Evolutionary conservation across 2,113 vertebrate species (phyloP).

Genomic region (Mobula birostris): DNA sequence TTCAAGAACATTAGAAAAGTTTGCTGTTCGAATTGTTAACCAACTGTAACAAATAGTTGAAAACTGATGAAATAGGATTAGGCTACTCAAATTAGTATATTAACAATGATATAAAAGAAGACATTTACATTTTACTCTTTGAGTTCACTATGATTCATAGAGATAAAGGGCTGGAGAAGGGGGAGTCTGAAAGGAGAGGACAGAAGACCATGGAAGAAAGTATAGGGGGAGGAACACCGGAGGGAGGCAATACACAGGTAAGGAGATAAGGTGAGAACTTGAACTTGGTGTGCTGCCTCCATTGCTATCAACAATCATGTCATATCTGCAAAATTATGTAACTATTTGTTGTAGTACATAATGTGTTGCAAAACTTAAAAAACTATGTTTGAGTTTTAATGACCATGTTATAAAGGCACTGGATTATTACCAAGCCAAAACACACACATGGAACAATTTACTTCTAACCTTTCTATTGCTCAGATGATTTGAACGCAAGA

Average conservation of each 20-base stretch:
- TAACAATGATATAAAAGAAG: background rate
- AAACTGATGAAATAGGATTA: background rate
- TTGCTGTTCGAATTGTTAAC: background rate
- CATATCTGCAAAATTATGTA: background rate
- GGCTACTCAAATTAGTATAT: background rate
- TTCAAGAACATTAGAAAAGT: constrained; percentile 3
- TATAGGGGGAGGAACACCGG: no score
- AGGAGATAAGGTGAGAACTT: no score
- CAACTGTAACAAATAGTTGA: background rate
- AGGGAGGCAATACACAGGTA: no score
- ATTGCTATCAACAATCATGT: no score
- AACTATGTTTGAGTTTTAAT: background rate
- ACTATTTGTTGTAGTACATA: background rate
- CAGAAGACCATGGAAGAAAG: no score
- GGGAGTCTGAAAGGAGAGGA: no score
- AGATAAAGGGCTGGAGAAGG: no score
- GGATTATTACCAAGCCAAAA: background rate
- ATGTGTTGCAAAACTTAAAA: background rate
- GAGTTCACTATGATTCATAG: background rate
- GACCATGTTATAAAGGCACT: background rate
- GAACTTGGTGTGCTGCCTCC: no score
- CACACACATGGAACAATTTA: background rate
- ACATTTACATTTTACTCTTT: background rate
- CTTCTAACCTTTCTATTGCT: background rate
- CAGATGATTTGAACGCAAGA: background rate